phyloP scores from a whole-genome alignment of 2,888 invertebrate genomes.

The Noctua fimbriata region DNA sequence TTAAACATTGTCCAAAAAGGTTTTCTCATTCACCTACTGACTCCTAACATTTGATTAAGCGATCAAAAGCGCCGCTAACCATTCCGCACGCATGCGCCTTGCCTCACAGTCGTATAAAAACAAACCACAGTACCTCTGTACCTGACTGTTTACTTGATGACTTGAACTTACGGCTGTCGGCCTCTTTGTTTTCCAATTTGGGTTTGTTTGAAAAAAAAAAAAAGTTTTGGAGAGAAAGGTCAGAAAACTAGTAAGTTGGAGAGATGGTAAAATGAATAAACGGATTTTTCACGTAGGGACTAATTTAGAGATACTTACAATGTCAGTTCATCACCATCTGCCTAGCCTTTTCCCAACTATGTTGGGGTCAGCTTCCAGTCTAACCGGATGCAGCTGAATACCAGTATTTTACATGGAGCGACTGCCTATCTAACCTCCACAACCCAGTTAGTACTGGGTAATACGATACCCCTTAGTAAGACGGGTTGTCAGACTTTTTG shows the following conservation, averaged over 20 bases:
- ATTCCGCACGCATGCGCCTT: slow-evolving; percentile 69
- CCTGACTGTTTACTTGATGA: slow-evolving; percentile 32
- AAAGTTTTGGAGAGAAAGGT: neutral
- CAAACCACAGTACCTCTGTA: slow-evolving; percentile 9
- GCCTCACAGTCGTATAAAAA: slow-evolving; percentile 63
- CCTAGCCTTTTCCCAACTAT: no score
- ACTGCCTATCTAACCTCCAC: no score
- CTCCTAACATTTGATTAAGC: slow-evolving; percentile 68
- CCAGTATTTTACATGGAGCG: no score
- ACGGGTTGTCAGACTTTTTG: no score
- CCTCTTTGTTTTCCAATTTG: slow-evolving; percentile 45
- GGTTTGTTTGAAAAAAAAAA: slow-evolving; percentile 20
- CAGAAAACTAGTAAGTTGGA: neutral
- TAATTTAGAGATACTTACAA: no score
- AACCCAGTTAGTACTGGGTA: no score
- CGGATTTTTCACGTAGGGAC: no score
- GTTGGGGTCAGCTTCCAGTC: no score
- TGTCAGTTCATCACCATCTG: no score
- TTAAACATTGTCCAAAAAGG: slow-evolving; percentile 1
- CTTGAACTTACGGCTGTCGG: slow-evolving; percentile 1
- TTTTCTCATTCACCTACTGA: slow-evolving; percentile 47
- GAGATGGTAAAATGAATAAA: neutral
- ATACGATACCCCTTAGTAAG: no score
- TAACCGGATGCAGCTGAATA: no score
- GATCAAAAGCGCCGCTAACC: slow-evolving; percentile 69